phyloP scores from a whole-genome alignment of 2,113 vertebrate species.

The Poeciliopsis retropinna region DNA sequence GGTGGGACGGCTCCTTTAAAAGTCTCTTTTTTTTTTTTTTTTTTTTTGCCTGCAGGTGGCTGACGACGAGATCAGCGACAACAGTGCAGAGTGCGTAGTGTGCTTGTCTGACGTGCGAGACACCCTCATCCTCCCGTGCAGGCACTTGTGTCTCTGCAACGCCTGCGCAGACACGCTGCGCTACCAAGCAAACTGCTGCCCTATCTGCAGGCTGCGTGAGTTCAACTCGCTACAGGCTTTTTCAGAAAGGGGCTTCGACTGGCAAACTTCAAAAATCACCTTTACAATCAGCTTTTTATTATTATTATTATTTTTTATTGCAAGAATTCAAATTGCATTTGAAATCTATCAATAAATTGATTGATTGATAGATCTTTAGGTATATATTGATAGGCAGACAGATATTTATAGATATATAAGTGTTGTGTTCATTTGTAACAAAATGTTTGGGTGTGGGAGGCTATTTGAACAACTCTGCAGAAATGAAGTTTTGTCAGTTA shows the following conservation, averaged over 20 bases:
- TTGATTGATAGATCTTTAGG: too few species aligned
- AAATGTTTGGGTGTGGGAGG: background rate
- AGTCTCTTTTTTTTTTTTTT: background rate
- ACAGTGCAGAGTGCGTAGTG: constrained; percentile 97
- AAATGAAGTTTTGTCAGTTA: too few species aligned
- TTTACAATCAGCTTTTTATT: background rate
- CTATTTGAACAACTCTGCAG: background rate
- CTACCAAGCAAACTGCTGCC: constrained; percentile 98
- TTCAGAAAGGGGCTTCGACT: background rate
- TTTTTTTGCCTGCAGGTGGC: constrained; percentile 81
- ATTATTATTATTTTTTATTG: too few species aligned
- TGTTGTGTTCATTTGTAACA: background rate
- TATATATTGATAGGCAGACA: too few species aligned
- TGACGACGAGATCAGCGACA: constrained; percentile 96
- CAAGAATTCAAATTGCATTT: too few species aligned
- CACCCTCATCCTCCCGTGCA: constrained; percentile 96
- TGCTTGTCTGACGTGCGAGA: constrained; percentile 96
- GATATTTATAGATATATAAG: background rate
- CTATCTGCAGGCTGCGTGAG: constrained; percentile 96
- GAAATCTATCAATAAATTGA: too few species aligned
- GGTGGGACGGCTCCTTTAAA: background rate
- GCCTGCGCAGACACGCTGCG: constrained; percentile 94
- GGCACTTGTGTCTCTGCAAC: constrained; percentile 94
- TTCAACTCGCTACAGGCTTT: constrained; percentile 3
- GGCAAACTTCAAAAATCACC: background rate